These are phyloP conservation scores for Cassiopea xamachana DNA, from an alignment of 30 jellyfish, hydroid and myxozoan genomes.

Conservation along the genomic window DNA sequence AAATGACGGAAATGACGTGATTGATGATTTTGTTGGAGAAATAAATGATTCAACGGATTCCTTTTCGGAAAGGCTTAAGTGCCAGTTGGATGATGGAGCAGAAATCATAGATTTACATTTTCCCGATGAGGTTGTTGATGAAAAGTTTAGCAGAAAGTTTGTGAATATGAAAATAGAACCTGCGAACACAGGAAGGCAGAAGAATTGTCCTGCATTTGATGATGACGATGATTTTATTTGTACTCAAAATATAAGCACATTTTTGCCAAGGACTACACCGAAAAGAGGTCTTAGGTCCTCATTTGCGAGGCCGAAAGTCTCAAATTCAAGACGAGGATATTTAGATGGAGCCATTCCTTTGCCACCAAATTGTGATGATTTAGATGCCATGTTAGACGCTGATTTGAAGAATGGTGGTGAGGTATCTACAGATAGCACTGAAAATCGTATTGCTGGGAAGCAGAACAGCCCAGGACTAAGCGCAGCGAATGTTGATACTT, in stretches of 20 bases:
- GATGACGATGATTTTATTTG: conserved; percentile 25
- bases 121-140: neutral
- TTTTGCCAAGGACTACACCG: conserved; percentile 56
- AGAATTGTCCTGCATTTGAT: too few species aligned
- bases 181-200: neutral
- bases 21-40: conserved; percentile 1
- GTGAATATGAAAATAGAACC: neutral
- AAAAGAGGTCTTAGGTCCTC: neutral
- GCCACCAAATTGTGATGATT: conserved; percentile 47
- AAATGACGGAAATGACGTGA: neutral
- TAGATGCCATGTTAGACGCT: conserved; percentile 37
- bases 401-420: neutral
- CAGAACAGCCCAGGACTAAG: too few species aligned
- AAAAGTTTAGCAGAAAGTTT: neutral
- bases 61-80: neutral
- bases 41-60: neutral
- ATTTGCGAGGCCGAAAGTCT: neutral
- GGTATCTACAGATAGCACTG: neutral
- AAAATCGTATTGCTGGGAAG: neutral
- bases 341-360: conserved; percentile 17
- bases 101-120: neutral
- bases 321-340: neutral
- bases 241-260: conserved; percentile 14
- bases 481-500: too few species aligned
- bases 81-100: neutral